These are phyloP conservation scores for Laticauda laticaudata DNA, from an alignment of 2,113 vertebrate species.

Conservation along the genomic window DNA sequence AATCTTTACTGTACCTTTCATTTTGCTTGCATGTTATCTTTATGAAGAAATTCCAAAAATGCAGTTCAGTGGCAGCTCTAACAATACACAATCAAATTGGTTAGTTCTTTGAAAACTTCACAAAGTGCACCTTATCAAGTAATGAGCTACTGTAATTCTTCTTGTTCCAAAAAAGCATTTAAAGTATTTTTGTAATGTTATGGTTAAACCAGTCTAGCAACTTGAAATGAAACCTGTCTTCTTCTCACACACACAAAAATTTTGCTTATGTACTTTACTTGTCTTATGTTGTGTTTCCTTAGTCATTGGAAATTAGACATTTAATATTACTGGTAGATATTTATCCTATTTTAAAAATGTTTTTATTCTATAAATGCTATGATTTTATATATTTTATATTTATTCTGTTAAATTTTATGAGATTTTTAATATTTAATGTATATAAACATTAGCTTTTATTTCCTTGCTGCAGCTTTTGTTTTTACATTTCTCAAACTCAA, in stretches of 20 bases:
- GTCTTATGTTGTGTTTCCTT: neutral
- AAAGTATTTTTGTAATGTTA: constrained; percentile 2
- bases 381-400: neutral
- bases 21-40: neutral
- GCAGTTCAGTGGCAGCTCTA: neutral
- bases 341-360: neutral
- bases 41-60: neutral
- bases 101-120: neutral
- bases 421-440: neutral
- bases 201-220: constrained; percentile 26
- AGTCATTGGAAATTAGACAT: neutral
- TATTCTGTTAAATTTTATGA: neutral
- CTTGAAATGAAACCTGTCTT: constrained; percentile 14
- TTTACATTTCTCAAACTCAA: neutral
- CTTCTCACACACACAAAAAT: neutral
- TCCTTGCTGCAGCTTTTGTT: neutral
- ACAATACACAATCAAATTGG: neutral
- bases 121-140: neutral
- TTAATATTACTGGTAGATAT: neutral
- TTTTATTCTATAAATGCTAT: neutral
- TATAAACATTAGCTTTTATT: neutral
- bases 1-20: neutral
- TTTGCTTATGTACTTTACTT: neutral
- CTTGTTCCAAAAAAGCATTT: constrained; percentile 3
- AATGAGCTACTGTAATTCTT: constrained; percentile 2